Evolutionary conservation across 2,797 vertebrate genomes (phyloP), one percentile per base, ranked within the genome.

Genomic region (Melopsittacus undulatus): DNA sequence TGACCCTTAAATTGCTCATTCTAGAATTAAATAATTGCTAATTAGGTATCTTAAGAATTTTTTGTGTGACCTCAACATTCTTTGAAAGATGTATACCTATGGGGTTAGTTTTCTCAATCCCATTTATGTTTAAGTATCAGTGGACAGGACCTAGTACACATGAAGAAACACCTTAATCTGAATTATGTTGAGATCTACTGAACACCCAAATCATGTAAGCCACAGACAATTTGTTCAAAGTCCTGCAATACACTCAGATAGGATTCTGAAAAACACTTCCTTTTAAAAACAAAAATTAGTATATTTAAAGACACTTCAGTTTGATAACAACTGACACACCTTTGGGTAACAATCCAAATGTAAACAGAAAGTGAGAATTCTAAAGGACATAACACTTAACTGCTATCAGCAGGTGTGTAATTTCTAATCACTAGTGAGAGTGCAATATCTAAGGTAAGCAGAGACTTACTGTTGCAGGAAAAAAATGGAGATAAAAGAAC

Each of bases 381-480:
- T 79, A 29, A 93, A 89, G 62, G 62, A 51, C 36, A 17, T 51
- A 95, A 61, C 36, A 83, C 24, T 75, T 94, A 74, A 91, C 51
- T 63, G 66, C 75, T 63, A 83, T 66, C 68, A 86, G 73, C 2
- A 91, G 64, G 74, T 46, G 88, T 0, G 4, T 64, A 7, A 85
- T 78, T 83, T 73, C 66, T 92, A 87, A 94, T 88, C 75, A 88
- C 80, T 92, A 77, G 64, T 49, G 40, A 92, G 51, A 86, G 68
- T 93, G 54, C 66, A 62, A 16, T 78, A 92, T 29, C 73, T 80
- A 87, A 91, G 80, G 82, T 54, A 86, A 88, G 69, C 66, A 94
- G 56, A 88, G 42, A 72, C 10, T 86, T 22, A 74, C 6, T 75
- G 77, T 26, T 83, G 52, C 80, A 95, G 62, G 64, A 64, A 80